Evolutionary conservation across 2,113 vertebrate genomes (phyloP).

Genomic region (Ptilonorhynchus violaceus): DNA sequence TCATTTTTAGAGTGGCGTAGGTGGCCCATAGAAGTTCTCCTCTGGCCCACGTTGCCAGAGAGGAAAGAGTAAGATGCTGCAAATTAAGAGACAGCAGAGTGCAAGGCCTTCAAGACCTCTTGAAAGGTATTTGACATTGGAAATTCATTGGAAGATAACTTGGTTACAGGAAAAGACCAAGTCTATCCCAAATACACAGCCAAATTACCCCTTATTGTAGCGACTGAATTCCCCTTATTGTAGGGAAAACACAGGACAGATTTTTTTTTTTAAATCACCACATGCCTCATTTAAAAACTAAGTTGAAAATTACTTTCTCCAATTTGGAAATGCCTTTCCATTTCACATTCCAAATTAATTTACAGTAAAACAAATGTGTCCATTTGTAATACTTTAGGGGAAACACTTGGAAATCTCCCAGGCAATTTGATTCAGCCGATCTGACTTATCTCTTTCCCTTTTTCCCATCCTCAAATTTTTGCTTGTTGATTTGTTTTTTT

Average conservation of each 20-base stretch:
- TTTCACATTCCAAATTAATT: conserved; percentile 3
- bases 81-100: neutral
- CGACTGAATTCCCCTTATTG: neutral
- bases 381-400: neutral
- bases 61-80: neutral
- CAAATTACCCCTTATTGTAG: neutral
- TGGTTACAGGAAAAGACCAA: neutral
- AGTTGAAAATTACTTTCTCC: neutral
- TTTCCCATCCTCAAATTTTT: neutral
- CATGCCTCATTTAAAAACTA: neutral
- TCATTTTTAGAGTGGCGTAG: neutral
- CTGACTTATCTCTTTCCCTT: neutral
- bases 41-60: neutral
- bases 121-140: neutral
- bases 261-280: neutral
- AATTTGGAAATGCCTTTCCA: neutral
- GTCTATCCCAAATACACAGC: neutral
- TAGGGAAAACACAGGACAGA: neutral
- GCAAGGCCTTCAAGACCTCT: neutral
- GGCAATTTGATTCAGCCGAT: neutral
- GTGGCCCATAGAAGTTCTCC: neutral
- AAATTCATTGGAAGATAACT: neutral
- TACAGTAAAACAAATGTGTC: neutral
- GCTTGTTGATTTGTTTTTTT: neutral
- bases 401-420: conserved; percentile 13